Conservation (phyloP, 2,888 invertebrate species). For the Tanypteryx hageni region DNA sequence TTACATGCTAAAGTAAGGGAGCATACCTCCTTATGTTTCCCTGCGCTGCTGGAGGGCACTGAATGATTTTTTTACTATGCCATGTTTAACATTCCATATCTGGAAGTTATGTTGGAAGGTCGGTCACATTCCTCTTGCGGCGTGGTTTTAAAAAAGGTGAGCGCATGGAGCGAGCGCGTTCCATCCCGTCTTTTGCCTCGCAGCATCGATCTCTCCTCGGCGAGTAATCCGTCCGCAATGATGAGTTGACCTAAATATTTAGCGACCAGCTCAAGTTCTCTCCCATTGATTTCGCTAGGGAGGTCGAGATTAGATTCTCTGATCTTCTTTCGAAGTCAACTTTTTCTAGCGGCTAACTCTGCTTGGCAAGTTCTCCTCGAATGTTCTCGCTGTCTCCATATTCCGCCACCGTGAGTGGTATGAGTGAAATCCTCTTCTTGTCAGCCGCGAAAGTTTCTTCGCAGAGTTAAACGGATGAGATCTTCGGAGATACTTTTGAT, state of each 20-base stretch:
- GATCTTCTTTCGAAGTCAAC: neutral
- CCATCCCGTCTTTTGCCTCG: too few relatives aligned
- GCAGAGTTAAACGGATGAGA: too few relatives aligned
- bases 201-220: too few relatives aligned
- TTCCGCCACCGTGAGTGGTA: too few relatives aligned
- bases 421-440: too few relatives aligned
- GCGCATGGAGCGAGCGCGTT: neutral
- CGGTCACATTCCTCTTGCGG: neutral
- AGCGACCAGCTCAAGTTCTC: neutral
- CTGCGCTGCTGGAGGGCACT: neutral
- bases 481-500: too few relatives aligned
- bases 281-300: neutral
- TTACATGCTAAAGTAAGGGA: neutral
- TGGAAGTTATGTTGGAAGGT: neutral
- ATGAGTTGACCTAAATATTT: constrained; percentile 8
- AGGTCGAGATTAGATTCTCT: neutral
- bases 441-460: too few relatives aligned
- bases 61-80: neutral
- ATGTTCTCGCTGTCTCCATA: too few relatives aligned
- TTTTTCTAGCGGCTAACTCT: too few relatives aligned
- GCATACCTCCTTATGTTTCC: neutral
- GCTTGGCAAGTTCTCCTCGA: too few relatives aligned
- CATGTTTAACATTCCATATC: neutral
- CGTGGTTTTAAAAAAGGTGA: neutral
- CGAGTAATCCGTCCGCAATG: neutral